phyloP scores from a whole-genome alignment of 2,888 invertebrate genomes.

The Candidula unifasciata region DNA sequence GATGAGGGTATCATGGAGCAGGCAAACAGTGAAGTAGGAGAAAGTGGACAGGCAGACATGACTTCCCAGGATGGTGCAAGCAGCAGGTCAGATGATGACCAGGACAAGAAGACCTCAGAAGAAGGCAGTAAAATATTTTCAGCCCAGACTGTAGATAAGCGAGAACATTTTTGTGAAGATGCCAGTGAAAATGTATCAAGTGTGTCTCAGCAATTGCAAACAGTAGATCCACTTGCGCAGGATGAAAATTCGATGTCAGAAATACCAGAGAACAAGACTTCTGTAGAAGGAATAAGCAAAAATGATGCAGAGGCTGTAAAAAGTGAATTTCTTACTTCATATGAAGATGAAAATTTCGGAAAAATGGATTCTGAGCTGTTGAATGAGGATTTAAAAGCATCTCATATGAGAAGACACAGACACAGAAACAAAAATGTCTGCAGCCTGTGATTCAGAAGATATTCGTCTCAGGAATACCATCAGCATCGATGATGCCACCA shows the following conservation, averaged over 20 bases:
- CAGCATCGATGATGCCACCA: conserved; percentile 50
- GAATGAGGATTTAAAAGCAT: neutral
- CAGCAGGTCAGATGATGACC: neutral
- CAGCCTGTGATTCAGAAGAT: conserved; percentile 48
- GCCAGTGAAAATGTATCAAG: neutral
- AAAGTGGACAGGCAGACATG: neutral
- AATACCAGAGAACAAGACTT: neutral
- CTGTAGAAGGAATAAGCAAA: neutral
- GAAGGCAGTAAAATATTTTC: neutral
- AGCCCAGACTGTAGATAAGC: conserved; percentile 33
- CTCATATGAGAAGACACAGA: conserved; percentile 37
- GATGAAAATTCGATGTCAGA: neutral
- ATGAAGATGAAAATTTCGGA: conserved; percentile 12
- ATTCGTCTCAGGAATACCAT: conserved; percentile 50
- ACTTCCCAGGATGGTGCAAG: neutral
- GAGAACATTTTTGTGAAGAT: neutral
- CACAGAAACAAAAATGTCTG: conserved; percentile 49
- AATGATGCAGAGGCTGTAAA: conserved; percentile 32
- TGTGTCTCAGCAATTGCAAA: neutral
- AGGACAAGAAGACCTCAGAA: neutral
- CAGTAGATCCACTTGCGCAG: too few relatives aligned
- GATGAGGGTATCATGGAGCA: neutral
- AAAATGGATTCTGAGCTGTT: neutral
- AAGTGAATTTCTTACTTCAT: conserved; percentile 15
- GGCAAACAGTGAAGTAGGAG: neutral